Conservation (phyloP, 2,888 invertebrate species). For the Ichneumoninae sp. region DNA sequence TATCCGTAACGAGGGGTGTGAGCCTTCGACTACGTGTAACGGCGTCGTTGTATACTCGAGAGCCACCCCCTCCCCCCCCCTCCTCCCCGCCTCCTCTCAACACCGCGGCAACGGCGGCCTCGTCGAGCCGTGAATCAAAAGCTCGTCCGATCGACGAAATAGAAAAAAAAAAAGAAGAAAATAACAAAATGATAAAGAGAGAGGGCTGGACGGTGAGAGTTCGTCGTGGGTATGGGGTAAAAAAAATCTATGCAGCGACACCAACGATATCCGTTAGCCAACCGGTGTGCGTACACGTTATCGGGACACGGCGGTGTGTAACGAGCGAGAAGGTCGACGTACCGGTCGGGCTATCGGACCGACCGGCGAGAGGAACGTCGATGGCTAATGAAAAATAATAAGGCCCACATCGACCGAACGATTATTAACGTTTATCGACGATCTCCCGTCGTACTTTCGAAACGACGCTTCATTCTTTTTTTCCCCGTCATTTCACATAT, state of each 20-base stretch:
- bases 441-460: constrained; percentile 4
- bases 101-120: constrained; percentile 49
- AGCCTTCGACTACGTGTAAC: constrained; percentile 32
- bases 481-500: neutral
- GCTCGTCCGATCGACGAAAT: constrained; percentile 69
- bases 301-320: constrained; percentile 13
- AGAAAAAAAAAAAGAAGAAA: constrained; percentile 54
- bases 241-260: constrained; percentile 56
- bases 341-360: constrained; percentile 36
- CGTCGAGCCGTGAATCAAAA: constrained; percentile 71
- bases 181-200: constrained; percentile 44
- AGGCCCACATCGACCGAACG: constrained; percentile 25
- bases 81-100: neutral
- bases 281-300: constrained; percentile 18
- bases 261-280: constrained; percentile 47
- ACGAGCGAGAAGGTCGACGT: constrained; percentile 60
- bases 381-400: constrained; percentile 55
- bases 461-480: neutral
- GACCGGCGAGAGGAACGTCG: constrained; percentile 15
- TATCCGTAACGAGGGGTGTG: constrained; percentile 68
- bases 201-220: constrained; percentile 47
- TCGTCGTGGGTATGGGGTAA: constrained; percentile 1
- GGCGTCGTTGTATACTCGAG: constrained; percentile 52
- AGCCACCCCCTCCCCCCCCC: neutral
- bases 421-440: constrained; percentile 24